These are phyloP conservation scores for Triplophysa yarkandensis DNA, from an alignment of 2,797 vertebrate genomes.

Conservation along the genomic window DNA sequence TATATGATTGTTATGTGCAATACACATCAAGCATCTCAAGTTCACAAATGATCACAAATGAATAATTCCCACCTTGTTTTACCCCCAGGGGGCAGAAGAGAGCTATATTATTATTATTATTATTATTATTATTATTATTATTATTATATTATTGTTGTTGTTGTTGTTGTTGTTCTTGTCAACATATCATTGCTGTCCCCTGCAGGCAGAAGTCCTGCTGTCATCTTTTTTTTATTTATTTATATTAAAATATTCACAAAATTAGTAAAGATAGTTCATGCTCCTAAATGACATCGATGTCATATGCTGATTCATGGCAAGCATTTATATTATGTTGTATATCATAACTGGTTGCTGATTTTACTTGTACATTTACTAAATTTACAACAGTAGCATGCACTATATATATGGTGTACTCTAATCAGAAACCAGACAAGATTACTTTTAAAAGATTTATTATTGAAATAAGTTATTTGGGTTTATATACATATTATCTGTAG, in stretches of 20 bases:
- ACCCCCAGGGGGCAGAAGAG: neutral
- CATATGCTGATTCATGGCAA: too few species aligned
- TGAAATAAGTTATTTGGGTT: neutral
- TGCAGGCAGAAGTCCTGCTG: conserved; percentile 6
- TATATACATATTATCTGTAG: conserved; percentile 12
- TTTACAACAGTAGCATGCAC: neutral
- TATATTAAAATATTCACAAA: neutral
- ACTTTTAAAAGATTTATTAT: conserved; percentile 4
- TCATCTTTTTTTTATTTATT: neutral
- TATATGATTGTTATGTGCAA: too few species aligned
- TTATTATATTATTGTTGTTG: too few species aligned
- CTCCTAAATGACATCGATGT: neutral
- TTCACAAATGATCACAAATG: neutral
- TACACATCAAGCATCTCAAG: too few species aligned
- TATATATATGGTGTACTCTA: too few species aligned
- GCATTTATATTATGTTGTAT: neutral
- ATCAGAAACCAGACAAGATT: too few species aligned
- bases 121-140: too few species aligned
- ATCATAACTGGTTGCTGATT: neutral
- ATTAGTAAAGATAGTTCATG: neutral
- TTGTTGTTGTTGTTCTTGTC: too few species aligned
- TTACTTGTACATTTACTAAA: conserved; percentile 3
- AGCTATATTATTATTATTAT: neutral
- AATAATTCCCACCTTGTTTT: neutral
- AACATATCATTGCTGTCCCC: conserved; percentile 4